Conservation (phyloP, 2,797 vertebrate species). For the Acrocephalus scirpaceus region DNA sequence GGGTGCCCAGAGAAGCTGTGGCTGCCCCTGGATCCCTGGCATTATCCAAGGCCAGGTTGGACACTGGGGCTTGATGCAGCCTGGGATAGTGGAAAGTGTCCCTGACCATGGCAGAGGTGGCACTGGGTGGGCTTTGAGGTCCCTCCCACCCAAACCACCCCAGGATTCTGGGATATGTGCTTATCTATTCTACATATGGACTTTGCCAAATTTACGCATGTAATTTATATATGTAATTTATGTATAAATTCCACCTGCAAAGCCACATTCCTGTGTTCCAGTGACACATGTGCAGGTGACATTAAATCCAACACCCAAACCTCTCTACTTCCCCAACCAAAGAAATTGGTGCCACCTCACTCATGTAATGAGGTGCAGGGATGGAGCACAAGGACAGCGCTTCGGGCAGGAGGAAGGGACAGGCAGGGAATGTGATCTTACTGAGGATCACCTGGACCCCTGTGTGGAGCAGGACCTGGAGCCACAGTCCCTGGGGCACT, state of each 20-base stretch:
- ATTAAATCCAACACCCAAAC: background rate
- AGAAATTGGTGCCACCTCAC: background rate
- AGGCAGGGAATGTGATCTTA: background rate
- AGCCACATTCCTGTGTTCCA: background rate
- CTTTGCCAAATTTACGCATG: rapidly evolving
- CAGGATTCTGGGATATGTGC: background rate
- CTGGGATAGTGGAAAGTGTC: background rate
- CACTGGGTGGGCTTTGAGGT: rapidly evolving
- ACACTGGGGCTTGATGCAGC: rapidly evolving
- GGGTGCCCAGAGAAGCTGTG: background rate
- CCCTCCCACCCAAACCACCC: background rate
- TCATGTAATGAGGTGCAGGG: rapidly evolving
- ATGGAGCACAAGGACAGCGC: background rate
- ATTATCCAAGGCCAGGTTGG: background rate
- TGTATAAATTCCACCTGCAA: background rate
- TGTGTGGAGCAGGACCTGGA: background rate
- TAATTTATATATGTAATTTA: background rate
- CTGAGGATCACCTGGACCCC: background rate
- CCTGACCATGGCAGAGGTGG: background rate
- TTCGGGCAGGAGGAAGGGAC: background rate
- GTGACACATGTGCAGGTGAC: rapidly evolving
- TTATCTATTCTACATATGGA: rapidly evolving
- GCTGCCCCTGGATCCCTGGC: background rate
- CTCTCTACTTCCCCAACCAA: background rate
- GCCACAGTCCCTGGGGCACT: background rate